phyloP scores from a whole-genome alignment of 2,888 invertebrate genomes.

The Hypomecis punctinalis region DNA sequence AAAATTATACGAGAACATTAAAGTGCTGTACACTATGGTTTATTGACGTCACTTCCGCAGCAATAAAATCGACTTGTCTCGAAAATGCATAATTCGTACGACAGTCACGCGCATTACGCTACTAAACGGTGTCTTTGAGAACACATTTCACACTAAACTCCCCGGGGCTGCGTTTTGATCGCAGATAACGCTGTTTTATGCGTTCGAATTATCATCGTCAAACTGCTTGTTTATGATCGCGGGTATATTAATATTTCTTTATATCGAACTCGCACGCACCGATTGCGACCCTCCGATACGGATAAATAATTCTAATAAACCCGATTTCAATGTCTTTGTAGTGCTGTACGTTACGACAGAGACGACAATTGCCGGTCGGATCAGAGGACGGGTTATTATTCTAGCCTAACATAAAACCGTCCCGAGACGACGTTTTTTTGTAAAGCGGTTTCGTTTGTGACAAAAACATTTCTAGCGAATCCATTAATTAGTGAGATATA shows the following conservation, averaged over 20 bases:
- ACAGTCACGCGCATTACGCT: constrained; percentile 82
- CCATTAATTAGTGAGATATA: constrained; percentile 84
- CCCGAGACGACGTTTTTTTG: constrained; percentile 52
- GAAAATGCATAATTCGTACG: constrained; percentile 83
- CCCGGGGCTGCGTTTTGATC: constrained; percentile 72
- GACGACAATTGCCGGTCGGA: constrained; percentile 29
- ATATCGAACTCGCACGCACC: constrained; percentile 73
- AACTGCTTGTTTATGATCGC: constrained; percentile 76
- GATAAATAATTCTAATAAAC: constrained; percentile 43
- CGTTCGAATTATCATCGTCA: constrained; percentile 79
- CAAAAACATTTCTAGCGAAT: constrained; percentile 77
- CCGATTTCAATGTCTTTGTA: constrained; percentile 41
- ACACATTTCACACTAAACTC: constrained; percentile 84
- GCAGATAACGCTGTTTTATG: constrained; percentile 83
- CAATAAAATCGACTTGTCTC: constrained; percentile 82
- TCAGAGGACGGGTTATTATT: constrained; percentile 47
- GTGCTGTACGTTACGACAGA: constrained; percentile 38
- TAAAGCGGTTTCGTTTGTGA: constrained; percentile 76
- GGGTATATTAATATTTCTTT: constrained; percentile 80
- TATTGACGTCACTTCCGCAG: constrained; percentile 83
- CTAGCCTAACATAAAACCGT: constrained; percentile 45
- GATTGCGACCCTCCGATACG: constrained; percentile 47
- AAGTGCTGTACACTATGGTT: constrained; percentile 80
- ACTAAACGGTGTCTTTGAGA: constrained; percentile 83
- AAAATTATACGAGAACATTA: constrained; percentile 80